Conservation (phyloP, 92 coral and sea anemone species). For the Zoanthus sansibaricus region DNA sequence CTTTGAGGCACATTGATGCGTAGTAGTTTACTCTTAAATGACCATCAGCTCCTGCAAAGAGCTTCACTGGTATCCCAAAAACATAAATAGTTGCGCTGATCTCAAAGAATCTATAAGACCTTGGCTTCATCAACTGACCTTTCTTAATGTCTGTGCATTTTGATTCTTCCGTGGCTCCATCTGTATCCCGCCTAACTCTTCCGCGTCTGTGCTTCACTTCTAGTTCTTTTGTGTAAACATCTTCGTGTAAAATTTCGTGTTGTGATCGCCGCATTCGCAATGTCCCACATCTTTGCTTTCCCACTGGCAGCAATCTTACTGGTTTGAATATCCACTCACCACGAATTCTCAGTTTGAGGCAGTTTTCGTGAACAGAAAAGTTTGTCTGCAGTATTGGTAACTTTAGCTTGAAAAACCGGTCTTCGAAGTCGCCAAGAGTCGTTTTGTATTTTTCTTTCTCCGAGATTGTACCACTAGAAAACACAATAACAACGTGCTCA, state of each 20-base stretch:
- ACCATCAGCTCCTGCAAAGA: slow-evolving; percentile 81
- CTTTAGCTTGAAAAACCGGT: slow-evolving; percentile 84
- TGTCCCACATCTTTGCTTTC: slow-evolving; percentile 70
- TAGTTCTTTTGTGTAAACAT: slow-evolving; percentile 80
- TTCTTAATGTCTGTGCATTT: slow-evolving; percentile 28
- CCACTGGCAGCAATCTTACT: slow-evolving; percentile 73
- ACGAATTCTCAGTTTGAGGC: slow-evolving; percentile 69
- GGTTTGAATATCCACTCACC: slow-evolving; percentile 69
- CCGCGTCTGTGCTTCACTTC: slow-evolving; percentile 64
- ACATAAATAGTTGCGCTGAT: slow-evolving; percentile 58
- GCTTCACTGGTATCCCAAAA: slow-evolving; percentile 79
- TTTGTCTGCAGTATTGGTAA: slow-evolving; percentile 85
- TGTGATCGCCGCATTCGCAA: slow-evolving; percentile 72
- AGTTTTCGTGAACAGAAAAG: slow-evolving; percentile 79
- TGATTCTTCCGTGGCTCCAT: slow-evolving; percentile 27
- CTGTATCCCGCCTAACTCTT: slow-evolving; percentile 41
- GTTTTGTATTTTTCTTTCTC: slow-evolving; percentile 85
- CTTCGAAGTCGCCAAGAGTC: slow-evolving; percentile 96
- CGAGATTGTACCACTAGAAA: slow-evolving; percentile 92
- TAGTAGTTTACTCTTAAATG: slow-evolving; percentile 75
- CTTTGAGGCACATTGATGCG: slow-evolving; percentile 57
- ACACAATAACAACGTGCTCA: slow-evolving; percentile 66
- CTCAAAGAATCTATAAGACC: slow-evolving; percentile 52
- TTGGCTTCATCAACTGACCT: slow-evolving; percentile 36
- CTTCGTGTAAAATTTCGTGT: slow-evolving; percentile 71